Base-by-base conservation (phyloP, 2,797 vertebrate genomes). In the Amazonetta brasiliensis region DNA sequence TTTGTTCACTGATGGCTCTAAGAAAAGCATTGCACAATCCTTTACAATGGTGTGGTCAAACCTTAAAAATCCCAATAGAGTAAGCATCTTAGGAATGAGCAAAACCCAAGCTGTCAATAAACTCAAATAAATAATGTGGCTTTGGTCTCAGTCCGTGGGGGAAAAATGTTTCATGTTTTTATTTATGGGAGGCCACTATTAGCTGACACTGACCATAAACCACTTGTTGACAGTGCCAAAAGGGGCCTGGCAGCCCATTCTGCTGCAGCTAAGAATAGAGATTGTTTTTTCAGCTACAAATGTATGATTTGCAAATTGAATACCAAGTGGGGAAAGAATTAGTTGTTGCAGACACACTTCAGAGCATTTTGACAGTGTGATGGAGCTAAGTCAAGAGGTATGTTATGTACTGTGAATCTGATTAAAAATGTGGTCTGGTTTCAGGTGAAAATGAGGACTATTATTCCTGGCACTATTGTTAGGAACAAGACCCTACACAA, bases 121-220 rank as follows among this genome's bases (percentile, higher is more conserved):
- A 94, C 31, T 74, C 69, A 93, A 92, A 87, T 82, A 82, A 94
- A 90, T 86, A 93, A 95, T 92, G 80, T 89, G 90, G 63, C 68
- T 93, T 94, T 95, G 84, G 80, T 94, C 67, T 90, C 52, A 15
- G 43, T 90, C 80, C 93, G 87, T 26, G 77, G 54, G 83, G 82
- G 77, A 95, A 92, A 94, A 93, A 67, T 4, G 1, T 41, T 94
- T 95, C 71, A 67, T 93, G 46, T 82, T 84, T 89, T 95, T 94
- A 89, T 97, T 95, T 96, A 93, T 96, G 90, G 13, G 63, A 96
- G 90, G 80, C 81, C 71, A 44, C 94, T 76, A 87, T 94, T 95
- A 95, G 86, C 84, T 96, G 94, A 96, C 96, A 92, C 77, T 94
- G 92, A 84, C 94, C 90, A 95, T 97, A 96, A 97, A 96, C 90